A percentile compares a stretch with the other conserved stretches of the same genome.
Evolutionary conservation across 2,113 vertebrate genomes (phyloP).

Genomic region (Siniperca chuatsi): DNA sequence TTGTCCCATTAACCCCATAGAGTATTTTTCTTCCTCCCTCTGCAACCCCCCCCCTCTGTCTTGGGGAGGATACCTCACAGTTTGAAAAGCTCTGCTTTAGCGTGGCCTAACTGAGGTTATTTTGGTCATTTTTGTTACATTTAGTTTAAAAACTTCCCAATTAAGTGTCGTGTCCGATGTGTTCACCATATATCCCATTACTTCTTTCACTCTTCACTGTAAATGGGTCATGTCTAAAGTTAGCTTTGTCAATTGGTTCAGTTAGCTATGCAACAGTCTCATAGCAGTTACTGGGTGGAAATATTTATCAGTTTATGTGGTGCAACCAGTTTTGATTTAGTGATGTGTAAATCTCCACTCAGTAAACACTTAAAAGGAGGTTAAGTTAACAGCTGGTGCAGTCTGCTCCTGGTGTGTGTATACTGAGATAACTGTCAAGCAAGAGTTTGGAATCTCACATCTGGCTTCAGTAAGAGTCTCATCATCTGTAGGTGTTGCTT

Average conservation of each 20-base stretch:
- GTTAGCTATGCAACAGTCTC: background rate
- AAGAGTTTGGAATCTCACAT: slow-evolving; percentile 3
- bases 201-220: background rate
- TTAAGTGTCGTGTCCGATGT: background rate
- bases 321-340: background rate
- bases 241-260: background rate
- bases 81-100: background rate
- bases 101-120: background rate
- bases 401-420: background rate
- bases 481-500: slow-evolving; percentile 4
- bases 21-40: too few species aligned
- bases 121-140: background rate
- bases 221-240: background rate
- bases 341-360: background rate
- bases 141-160: background rate
- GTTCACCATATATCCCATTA: background rate
- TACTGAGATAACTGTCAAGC: background rate
- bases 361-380: background rate
- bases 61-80: too few species aligned
- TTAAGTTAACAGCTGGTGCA: background rate
- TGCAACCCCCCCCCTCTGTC: too few species aligned
- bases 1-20: background rate
- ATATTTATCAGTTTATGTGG: background rate
- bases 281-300: background rate
- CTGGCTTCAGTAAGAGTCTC: background rate